A percentile compares a stretch with the other conserved stretches of the same genome.
Evolutionary conservation across 1,140 invertebrate genomes (phyloP).

Genomic region (Zaprionus gabonicus): DNA sequence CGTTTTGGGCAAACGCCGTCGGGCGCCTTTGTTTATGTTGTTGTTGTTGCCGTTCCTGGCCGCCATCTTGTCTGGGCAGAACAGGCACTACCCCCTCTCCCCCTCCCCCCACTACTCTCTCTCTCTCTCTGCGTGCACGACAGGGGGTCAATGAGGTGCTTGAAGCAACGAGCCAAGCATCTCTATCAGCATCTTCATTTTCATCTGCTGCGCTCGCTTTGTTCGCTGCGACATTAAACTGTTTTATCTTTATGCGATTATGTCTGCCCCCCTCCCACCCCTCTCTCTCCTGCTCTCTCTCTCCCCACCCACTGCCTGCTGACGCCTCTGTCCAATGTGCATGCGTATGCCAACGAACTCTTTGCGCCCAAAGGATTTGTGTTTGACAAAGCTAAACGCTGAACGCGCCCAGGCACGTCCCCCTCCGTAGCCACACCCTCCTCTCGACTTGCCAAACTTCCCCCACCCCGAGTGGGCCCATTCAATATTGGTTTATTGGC

Average conservation of each 20-base stretch:
- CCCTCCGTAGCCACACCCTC: neutral
- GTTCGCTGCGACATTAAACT: slow-evolving; percentile 76
- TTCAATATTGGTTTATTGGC: slow-evolving; percentile 57
- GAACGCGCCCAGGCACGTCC: slow-evolving; percentile 59
- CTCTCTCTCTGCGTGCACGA: neutral
- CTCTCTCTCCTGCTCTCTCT: too few species aligned
- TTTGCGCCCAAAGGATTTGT: slow-evolving; percentile 81
- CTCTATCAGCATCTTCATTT: slow-evolving; percentile 18
- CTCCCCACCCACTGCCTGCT: neutral
- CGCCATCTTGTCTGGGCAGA: slow-evolving; percentile 34
- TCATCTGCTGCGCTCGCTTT: slow-evolving; percentile 45
- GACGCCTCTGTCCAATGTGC: slow-evolving; percentile 29
- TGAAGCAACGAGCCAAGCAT: neutral
- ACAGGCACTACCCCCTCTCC: neutral
- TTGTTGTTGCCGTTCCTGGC: neutral
- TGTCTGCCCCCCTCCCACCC: slow-evolving; percentile 45
- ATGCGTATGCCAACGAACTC: slow-evolving; percentile 60
- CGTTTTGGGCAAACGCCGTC: slow-evolving; percentile 36
- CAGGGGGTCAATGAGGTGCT: slow-evolving; percentile 40
- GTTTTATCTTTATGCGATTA: slow-evolving; percentile 83
- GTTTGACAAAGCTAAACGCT: slow-evolving; percentile 81
- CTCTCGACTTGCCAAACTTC: neutral
- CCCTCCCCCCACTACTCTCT: too few species aligned
- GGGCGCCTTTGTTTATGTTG: slow-evolving; percentile 30
- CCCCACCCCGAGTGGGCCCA: neutral